These are phyloP conservation scores for Casuarius casuarius DNA, from an alignment of 2,113 vertebrate species.

Conservation along the genomic window DNA sequence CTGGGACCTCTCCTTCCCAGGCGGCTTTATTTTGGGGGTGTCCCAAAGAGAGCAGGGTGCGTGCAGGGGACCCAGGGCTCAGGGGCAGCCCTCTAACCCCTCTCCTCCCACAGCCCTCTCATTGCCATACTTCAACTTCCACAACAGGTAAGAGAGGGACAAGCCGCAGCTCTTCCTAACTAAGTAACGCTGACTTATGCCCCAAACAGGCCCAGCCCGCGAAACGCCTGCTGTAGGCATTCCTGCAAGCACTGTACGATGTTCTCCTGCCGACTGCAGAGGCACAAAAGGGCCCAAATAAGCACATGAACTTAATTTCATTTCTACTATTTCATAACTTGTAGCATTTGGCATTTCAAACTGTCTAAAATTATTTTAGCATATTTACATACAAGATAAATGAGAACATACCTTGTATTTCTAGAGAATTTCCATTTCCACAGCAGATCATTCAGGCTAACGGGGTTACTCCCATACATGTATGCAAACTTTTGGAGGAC, in stretches of 20 bases:
- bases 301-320: background rate
- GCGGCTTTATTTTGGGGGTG: background rate
- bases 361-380: background rate
- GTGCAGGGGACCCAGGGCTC: background rate
- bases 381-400: background rate
- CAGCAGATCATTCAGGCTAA: background rate
- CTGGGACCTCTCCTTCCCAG: background rate
- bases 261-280: rapidly evolving
- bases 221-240: background rate
- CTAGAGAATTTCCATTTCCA: background rate
- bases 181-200: background rate
- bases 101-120: background rate
- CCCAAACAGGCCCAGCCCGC: background rate
- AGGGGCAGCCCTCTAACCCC: background rate
- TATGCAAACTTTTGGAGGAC: background rate
- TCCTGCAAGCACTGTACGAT: background rate
- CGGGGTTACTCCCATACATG: background rate
- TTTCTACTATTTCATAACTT: background rate
- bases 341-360: background rate
- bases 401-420: background rate
- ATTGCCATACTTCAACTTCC: background rate
- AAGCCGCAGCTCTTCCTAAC: background rate
- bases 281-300: background rate
- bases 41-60: background rate
- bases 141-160: background rate